A percentile compares a stretch with the other conserved stretches of the same genome.
These are phyloP conservation scores for Formica exsecta DNA, from an alignment of 1,140 invertebrate species.

Conservation along the genomic window DNA sequence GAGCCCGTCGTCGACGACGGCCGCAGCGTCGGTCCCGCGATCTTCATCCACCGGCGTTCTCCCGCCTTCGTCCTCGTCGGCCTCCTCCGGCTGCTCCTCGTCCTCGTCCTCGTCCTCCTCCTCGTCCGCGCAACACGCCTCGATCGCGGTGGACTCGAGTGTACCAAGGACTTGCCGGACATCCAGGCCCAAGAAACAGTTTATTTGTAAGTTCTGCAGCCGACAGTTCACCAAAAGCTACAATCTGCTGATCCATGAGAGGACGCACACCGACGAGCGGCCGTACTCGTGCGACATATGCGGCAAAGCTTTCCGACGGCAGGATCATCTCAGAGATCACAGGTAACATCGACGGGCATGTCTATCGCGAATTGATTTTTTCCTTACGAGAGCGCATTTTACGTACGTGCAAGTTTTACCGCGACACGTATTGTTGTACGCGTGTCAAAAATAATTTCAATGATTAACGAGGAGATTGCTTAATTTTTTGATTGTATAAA, in stretches of 20 bases:
- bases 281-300: constrained; percentile 99
- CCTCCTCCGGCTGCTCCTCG: constrained; percentile 57
- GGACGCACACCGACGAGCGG: constrained; percentile 99
- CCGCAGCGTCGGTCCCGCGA: constrained; percentile 53
- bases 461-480: background rate
- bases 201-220: constrained; percentile 97
- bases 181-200: constrained; percentile 90
- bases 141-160: constrained; percentile 79
- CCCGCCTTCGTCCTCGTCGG: constrained; percentile 42
- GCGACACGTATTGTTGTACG: background rate
- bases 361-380: background rate
- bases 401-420: background rate
- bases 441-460: background rate
- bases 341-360: constrained; percentile 87
- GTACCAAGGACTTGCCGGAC: constrained; percentile 84
- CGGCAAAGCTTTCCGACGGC: constrained; percentile 94
- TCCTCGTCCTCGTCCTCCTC: constrained; percentile 65
- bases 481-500: background rate
- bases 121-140: constrained; percentile 80
- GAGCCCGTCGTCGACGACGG: constrained; percentile 40
- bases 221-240: constrained; percentile 99
- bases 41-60: constrained; percentile 38
- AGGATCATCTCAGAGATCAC: constrained; percentile 97
- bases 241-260: constrained; percentile 98
- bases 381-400: background rate